Conservation (phyloP, 2,797 vertebrate genomes). For the Catamblyrhynchus diadema region DNA sequence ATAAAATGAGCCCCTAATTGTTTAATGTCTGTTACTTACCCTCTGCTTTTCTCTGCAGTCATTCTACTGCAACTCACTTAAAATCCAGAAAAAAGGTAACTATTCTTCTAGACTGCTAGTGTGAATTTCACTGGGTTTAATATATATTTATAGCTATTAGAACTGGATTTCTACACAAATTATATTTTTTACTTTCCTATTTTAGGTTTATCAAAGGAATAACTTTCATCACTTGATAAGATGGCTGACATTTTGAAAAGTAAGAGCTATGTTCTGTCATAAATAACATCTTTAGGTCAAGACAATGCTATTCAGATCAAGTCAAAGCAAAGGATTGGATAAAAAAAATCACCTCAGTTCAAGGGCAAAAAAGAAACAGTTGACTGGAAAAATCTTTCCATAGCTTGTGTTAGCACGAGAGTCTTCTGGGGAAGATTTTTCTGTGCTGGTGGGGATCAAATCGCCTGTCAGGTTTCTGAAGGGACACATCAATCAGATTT, state of each 20-base stretch:
- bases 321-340: constrained; percentile 45
- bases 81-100: background rate
- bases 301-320: constrained; percentile 48
- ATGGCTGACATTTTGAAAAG: constrained; percentile 62
- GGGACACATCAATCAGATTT: constrained; percentile 75
- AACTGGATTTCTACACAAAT: constrained; percentile 56
- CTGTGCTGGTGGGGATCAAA: constrained; percentile 71
- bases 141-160: constrained; percentile 27
- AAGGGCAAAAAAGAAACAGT: constrained; percentile 71
- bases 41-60: background rate
- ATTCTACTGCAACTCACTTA: background rate
- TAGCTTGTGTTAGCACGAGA: constrained; percentile 14
- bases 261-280: constrained; percentile 39
- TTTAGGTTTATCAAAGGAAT: constrained; percentile 46
- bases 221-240: constrained; percentile 41
- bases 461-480: constrained; percentile 68
- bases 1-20: background rate
- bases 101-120: background rate
- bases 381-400: constrained; percentile 45
- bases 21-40: background rate
- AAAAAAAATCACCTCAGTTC: constrained; percentile 47
- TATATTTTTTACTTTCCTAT: constrained; percentile 59
- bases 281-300: constrained; percentile 59
- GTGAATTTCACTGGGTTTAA: constrained; percentile 40
- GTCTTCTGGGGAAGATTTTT: constrained; percentile 65